These are phyloP conservation scores for Drosophila pandora DNA, from an alignment of 1,140 invertebrate species.

Conservation along the genomic window DNA sequence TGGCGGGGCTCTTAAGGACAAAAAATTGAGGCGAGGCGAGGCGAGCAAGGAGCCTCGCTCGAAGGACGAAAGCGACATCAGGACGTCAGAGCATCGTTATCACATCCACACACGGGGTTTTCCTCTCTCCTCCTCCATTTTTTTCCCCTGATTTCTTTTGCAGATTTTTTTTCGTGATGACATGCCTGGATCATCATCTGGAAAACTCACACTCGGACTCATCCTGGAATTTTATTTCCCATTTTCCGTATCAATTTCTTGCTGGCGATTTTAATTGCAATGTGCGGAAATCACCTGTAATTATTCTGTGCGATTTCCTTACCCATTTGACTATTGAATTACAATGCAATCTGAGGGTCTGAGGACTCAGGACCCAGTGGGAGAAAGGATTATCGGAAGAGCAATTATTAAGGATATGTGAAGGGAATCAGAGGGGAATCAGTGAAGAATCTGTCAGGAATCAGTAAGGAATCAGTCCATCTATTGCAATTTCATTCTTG, in stretches of 20 bases:
- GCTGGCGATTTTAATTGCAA: neutral
- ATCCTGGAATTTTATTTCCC: neutral
- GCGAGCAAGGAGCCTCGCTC: neutral
- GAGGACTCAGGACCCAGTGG: too few relatives aligned
- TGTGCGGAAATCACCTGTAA: neutral
- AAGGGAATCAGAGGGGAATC: too few relatives aligned
- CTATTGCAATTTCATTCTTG: too few relatives aligned
- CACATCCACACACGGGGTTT: slow-evolving; percentile 27
- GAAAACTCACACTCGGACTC: neutral
- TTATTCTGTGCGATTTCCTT: neutral
- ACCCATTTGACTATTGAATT: neutral
- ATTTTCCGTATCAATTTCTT: neutral
- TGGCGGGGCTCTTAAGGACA: slow-evolving; percentile 20
- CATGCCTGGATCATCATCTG: neutral
- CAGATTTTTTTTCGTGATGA: neutral
- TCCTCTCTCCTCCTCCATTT: neutral
- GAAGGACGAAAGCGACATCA: neutral
- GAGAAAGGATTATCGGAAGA: neutral
- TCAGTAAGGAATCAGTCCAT: too few relatives aligned
- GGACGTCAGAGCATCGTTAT: slow-evolving; percentile 53
- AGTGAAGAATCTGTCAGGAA: too few relatives aligned
- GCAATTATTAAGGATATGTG: neutral
- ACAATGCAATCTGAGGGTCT: neutral
- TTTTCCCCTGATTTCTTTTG: neutral
- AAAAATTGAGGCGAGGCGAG: neutral